Evolutionary conservation across 2,797 vertebrate genomes (phyloP).

Genomic region (Corythornis leucogaster): DNA sequence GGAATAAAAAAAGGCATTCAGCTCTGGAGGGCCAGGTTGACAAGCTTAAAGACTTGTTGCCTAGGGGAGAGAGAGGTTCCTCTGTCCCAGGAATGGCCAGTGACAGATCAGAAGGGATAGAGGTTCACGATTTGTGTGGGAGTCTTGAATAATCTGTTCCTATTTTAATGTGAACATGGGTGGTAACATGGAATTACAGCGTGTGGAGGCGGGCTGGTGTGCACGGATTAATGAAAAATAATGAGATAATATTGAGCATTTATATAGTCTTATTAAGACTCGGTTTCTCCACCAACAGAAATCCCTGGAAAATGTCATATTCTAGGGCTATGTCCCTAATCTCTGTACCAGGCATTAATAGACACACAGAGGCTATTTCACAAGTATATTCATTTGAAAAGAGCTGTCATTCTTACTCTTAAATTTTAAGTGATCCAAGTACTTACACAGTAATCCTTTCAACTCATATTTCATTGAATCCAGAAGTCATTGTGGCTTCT

Average conservation of each 20-base stretch:
- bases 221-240: conserved; percentile 59
- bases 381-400: conserved; percentile 26
- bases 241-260: conserved; percentile 63
- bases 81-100: background rate
- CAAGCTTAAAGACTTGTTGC: background rate
- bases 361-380: conserved; percentile 13
- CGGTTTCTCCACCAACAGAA: background rate
- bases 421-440: conserved; percentile 2
- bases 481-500: conserved; percentile 34
- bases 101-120: conserved; percentile 56
- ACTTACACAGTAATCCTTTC: conserved; percentile 49
- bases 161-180: conserved; percentile 67
- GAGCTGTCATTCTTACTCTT: conserved; percentile 23
- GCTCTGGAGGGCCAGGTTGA: background rate
- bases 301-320: background rate
- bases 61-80: background rate
- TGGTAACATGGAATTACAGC: conserved; percentile 62
- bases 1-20: conserved; percentile 27
- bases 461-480: conserved; percentile 45
- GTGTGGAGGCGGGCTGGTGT: conserved; percentile 39
- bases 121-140: conserved; percentile 66
- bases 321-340: conserved; percentile 9
- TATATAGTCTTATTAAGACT: conserved; percentile 32
- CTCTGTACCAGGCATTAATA: conserved; percentile 19
- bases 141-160: conserved; percentile 68